These are phyloP conservation scores for Dryococelus australis DNA, from an alignment of 2,888 invertebrate species.

Conservation along the genomic window DNA sequence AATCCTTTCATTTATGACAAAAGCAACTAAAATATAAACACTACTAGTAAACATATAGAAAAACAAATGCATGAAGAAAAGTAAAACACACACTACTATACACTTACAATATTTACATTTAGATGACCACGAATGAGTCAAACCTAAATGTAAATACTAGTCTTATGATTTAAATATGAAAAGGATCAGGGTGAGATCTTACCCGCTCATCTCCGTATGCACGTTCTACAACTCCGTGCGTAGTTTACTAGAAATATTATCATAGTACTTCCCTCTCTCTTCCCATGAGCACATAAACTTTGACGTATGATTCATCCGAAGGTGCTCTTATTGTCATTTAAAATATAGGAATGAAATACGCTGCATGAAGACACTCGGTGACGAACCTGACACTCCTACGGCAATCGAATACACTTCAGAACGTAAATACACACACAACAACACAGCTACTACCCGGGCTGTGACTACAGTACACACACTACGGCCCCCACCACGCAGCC, in stretches of 20 bases:
- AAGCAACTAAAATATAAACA: too few species aligned
- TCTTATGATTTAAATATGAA: neutral
- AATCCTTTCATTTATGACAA: too few species aligned
- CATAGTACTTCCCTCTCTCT: conserved; percentile 45
- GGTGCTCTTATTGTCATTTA: neutral
- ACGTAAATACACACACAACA: conserved; percentile 44
- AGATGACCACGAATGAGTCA: too few species aligned
- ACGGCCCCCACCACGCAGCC: conserved; percentile 36
- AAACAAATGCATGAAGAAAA: too few species aligned
- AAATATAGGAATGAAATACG: neutral
- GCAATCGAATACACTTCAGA: conserved; percentile 29
- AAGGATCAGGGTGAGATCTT: neutral
- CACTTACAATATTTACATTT: too few species aligned
- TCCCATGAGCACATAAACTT: conserved; percentile 43
- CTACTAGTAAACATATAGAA: too few species aligned
- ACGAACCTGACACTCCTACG: conserved; percentile 25
- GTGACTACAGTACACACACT: conserved; percentile 36
- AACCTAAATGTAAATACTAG: neutral
- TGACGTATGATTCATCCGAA: neutral
- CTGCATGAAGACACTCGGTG: neutral
- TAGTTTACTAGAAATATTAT: conserved; percentile 37
- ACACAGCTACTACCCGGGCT: conserved; percentile 43
- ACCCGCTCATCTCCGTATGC: neutral
- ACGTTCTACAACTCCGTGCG: neutral
- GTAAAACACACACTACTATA: too few species aligned